These are phyloP conservation scores for Eristalis pertinax DNA, from an alignment of 2,888 invertebrate genomes.

Conservation along the genomic window DNA sequence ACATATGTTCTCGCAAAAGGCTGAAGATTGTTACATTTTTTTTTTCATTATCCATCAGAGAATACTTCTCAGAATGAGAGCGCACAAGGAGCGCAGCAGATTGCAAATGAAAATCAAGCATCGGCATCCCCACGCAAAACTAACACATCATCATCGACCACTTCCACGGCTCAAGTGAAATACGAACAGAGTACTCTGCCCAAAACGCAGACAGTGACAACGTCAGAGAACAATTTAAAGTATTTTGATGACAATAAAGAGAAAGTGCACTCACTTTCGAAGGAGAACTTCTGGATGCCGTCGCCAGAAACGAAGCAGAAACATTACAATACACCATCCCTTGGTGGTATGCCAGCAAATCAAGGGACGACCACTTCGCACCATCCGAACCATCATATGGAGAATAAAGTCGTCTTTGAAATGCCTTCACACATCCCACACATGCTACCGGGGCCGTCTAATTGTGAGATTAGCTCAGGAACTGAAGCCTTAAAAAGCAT, in stretches of 20 bases:
- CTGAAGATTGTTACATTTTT: no score
- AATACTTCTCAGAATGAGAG: constrained; percentile 11
- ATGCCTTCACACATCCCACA: not conserved
- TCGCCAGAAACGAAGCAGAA: constrained; percentile 46
- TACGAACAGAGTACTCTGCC: constrained; percentile 11
- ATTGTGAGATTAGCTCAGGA: constrained; percentile 30
- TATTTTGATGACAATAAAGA: constrained; percentile 18
- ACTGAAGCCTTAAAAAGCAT: constrained; percentile 53
- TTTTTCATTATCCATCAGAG: not conserved
- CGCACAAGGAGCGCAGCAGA: not conserved
- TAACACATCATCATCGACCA: not conserved
- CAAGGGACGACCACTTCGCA: constrained; percentile 21
- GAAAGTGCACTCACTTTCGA: constrained; percentile 25
- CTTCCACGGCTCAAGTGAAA: constrained; percentile 11
- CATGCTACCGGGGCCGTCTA: not conserved
- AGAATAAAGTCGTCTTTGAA: constrained; percentile 9
- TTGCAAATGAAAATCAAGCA: constrained; percentile 7
- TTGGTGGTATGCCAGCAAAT: not conserved
- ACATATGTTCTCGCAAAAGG: not conserved
- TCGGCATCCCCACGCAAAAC: constrained; percentile 8
- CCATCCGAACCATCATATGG: constrained; percentile 41
- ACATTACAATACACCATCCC: constrained; percentile 31
- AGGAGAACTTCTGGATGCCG: constrained; percentile 69
- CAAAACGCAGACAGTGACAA: constrained; percentile 4
- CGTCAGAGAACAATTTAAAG: constrained; percentile 40